Evolutionary conservation across 2,888 invertebrate genomes (phyloP).

Genomic region (Rotaria macrura): DNA sequence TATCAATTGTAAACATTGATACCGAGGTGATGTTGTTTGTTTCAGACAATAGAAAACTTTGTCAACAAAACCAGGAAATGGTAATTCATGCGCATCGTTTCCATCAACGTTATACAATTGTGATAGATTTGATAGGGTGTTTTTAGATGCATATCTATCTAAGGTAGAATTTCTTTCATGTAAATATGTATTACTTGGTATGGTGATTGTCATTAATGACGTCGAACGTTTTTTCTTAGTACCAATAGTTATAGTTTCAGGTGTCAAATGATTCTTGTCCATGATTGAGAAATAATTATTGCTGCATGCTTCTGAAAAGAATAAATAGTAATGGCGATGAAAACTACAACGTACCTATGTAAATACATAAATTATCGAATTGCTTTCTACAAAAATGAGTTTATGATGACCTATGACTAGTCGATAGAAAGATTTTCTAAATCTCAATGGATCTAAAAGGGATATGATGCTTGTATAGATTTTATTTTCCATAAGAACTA

Average conservation of each 20-base stretch:
- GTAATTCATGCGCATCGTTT: slow-evolving; percentile 53
- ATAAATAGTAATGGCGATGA: not conserved
- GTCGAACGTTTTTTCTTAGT: not conserved
- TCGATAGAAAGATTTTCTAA: too few species aligned
- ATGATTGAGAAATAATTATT: not conserved
- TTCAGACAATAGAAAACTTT: slow-evolving; percentile 74
- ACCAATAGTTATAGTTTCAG: not conserved
- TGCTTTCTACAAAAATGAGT: too few species aligned
- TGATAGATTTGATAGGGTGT: not conserved
- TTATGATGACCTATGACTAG: too few species aligned
- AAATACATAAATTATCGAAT: not conserved
- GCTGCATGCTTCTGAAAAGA: not conserved
- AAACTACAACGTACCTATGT: not conserved
- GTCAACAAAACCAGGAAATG: slow-evolving; percentile 81
- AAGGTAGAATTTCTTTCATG: not conserved
- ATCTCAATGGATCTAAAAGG: too few species aligned
- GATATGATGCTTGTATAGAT: too few species aligned
- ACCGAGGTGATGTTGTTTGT: slow-evolving; percentile 76
- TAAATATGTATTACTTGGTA: not conserved
- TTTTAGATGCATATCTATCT: not conserved
- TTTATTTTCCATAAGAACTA: too few species aligned
- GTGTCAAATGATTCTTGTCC: not conserved
- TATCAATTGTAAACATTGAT: slow-evolving; percentile 88
- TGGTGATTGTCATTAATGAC: not conserved
- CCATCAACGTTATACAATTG: slow-evolving; percentile 1